A percentile compares a stretch with the other conserved stretches of the same genome.
phyloP scores from a whole-genome alignment of 2,113 vertebrate species.

The Azemiops feae region DNA sequence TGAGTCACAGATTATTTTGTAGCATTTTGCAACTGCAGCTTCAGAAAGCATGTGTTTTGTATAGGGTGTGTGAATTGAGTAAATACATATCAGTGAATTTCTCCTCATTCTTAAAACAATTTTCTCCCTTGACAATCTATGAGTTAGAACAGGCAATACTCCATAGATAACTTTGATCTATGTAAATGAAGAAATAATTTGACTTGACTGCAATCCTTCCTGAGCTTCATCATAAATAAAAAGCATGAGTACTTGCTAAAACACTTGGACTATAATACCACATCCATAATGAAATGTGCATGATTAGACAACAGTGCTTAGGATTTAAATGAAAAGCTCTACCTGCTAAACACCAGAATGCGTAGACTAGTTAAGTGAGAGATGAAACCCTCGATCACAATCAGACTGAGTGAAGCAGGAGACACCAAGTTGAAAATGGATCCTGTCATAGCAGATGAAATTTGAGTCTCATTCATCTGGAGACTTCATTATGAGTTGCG shows the following conservation, averaged over 20 bases:
- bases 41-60: not conserved
- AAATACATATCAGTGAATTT: not conserved
- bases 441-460: not conserved
- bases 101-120: not conserved
- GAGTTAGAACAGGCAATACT: not conserved
- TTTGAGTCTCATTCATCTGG: not conserved
- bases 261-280: not conserved
- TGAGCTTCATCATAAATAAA: not conserved
- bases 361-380: not conserved
- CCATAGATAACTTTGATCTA: not conserved
- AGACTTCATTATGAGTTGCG: not conserved
- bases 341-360: not conserved
- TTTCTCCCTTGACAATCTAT: not conserved
- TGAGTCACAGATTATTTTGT: not conserved
- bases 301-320: constrained; percentile 26
- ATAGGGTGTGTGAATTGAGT: not conserved
- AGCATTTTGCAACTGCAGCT: not conserved
- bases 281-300: not conserved
- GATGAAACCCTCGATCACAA: not conserved
- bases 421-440: not conserved
- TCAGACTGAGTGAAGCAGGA: not conserved
- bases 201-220: not conserved
- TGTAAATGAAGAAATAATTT: not conserved
- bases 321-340: not conserved
- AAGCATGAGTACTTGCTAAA: not conserved